Base-by-base conservation (phyloP, 2,888 invertebrate species). In the Tetragnatha montana region DNA sequence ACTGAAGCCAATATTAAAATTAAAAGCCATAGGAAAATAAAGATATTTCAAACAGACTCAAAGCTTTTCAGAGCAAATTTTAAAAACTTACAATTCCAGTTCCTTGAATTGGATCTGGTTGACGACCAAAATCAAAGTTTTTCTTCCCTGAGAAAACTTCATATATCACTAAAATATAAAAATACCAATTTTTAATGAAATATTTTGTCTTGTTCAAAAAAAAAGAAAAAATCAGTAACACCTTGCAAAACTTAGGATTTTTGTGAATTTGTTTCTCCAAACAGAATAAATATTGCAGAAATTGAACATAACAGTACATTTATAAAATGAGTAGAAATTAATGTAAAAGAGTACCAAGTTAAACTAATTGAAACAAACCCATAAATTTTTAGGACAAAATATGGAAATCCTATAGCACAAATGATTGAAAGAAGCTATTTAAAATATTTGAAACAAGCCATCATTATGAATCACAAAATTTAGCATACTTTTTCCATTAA, bases 91-190 rank as follows among this genome's bases (percentile, higher is more conserved):
- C 98, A 93, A 98, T 98, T 93, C 97, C 97, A 75, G 98, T 98
- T 91, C 98, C 98, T 92, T 98, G 97, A 79, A 99, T 96, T 91
- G 96, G 95, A 93, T 97, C 98, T 0, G 98, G 98, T 93, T 99
- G 99, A 92, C 98, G 96, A 76, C 99, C 99, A 94, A 99, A 98
- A 93, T 97, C 96, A 94, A 99, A 98, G 94, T 99, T 98, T 94
- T 98, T 98, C 94, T 98, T 98, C 19, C 98, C 98, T 91, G 97
- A 97, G 95, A 98, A 99, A 79, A 98, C 97, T 94, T 99, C 98
- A 94, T 98, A 99, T 93, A 99, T 99, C 89, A 94, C 94, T 94
- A 92, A 35, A 88, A 86, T 19, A 60, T 35, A 10, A 92, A 91
- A 81, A 91, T 60, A 91, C 47, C 2, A 47, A 68, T 6, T 7